phyloP scores from a whole-genome alignment of 2,888 invertebrate species.

The Dasysyrphus tricinctus region DNA sequence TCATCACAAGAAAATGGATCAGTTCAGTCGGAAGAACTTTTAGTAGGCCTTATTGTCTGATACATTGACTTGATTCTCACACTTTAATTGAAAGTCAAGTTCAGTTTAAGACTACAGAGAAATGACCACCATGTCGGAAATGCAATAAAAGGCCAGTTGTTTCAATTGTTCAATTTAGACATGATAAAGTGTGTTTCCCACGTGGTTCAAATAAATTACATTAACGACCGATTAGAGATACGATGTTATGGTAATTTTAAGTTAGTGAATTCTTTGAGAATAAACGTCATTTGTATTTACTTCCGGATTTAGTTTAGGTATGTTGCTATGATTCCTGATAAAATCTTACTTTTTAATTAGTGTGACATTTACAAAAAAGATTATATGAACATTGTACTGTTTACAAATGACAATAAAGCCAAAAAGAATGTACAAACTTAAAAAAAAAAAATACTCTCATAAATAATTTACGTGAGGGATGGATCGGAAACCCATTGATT shows the following conservation, averaged over 20 bases:
- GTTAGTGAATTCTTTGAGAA: constrained; percentile 20
- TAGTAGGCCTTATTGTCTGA: neutral
- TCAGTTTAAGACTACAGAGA: constrained; percentile 5
- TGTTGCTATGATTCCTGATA: neutral
- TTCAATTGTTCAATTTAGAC: constrained; percentile 47
- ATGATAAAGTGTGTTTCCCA: constrained; percentile 46
- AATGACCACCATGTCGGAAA: constrained; percentile 50
- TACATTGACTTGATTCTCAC: constrained; percentile 47
- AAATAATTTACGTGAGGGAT: too few relatives aligned
- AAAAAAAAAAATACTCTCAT: too few relatives aligned
- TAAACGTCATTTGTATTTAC: neutral
- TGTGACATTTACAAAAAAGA: neutral
- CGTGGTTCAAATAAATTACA: constrained; percentile 41
- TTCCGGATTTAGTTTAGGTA: neutral
- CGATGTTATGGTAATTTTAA: constrained; percentile 31
- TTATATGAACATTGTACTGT: neutral
- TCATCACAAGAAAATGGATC: neutral
- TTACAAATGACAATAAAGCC: neutral
- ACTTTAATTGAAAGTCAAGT: constrained; percentile 41
- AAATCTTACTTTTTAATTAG: neutral
- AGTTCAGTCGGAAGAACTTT: neutral
- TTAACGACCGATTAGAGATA: constrained; percentile 39
- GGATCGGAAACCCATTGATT: too few relatives aligned
- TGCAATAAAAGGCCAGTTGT: constrained; percentile 52
- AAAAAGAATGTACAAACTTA: too few relatives aligned